Conservation (phyloP, 1,140 invertebrate species). For the Drosophila lacteicornis region DNA sequence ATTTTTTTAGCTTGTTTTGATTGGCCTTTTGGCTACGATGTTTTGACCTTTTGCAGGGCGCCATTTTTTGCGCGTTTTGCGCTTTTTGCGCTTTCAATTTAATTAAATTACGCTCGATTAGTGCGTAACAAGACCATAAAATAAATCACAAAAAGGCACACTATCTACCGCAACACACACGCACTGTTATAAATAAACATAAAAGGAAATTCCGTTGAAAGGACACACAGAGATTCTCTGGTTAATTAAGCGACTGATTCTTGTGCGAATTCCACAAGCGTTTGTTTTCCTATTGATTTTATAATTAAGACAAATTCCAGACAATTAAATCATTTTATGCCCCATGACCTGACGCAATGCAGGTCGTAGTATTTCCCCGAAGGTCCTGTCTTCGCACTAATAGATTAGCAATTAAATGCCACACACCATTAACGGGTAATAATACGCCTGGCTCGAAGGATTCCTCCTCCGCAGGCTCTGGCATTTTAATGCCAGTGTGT, state of each 20-base stretch:
- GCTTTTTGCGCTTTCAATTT: conserved; percentile 10
- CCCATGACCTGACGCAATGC: conserved; percentile 41
- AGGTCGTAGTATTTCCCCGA: conserved; percentile 10
- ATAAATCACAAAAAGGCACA: conserved; percentile 2
- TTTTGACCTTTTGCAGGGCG: conserved; percentile 8
- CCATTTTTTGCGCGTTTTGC: conserved; percentile 8
- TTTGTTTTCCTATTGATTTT: conserved; percentile 63
- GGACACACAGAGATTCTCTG: conserved; percentile 16
- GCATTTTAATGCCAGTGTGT: conserved; percentile 28
- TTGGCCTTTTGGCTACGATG: conserved; percentile 5
- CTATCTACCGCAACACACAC: conserved; percentile 20
- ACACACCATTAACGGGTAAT: conserved; percentile 77
- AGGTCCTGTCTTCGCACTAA: conserved; percentile 49
- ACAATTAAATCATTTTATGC: conserved; percentile 61
- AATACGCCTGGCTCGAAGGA: conserved; percentile 44
- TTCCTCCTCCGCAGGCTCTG: conserved; percentile 5
- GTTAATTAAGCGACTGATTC: conserved; percentile 55
- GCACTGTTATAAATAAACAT: conserved; percentile 10
- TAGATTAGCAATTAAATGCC: conserved; percentile 81
- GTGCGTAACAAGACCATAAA: conserved; percentile 14
- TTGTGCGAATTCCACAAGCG: conserved; percentile 30
- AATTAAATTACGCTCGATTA: conserved; percentile 36
- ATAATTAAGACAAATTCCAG: conserved; percentile 55
- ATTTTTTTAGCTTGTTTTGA: conserved; percentile 29
- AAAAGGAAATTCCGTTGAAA: conserved; percentile 38